Conservation (phyloP, 2,888 invertebrate genomes). For the Eurytoma californica region DNA sequence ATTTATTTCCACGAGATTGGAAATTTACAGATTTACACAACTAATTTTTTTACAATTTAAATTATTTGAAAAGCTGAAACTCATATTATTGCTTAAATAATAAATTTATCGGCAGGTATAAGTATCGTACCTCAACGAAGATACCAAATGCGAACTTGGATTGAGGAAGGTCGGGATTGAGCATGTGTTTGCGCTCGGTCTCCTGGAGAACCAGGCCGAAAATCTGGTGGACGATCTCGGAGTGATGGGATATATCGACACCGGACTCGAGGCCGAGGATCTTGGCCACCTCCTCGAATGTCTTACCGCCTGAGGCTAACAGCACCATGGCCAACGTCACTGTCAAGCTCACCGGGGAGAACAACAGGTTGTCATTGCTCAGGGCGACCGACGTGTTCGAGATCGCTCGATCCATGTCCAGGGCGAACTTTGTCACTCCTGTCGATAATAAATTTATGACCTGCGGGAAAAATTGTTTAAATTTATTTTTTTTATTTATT, state of each 20-base stretch:
- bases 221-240: constrained; percentile 78
- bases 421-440: constrained; percentile 67
- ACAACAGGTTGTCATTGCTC: constrained; percentile 77
- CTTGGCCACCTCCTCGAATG: constrained; percentile 81
- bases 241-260: constrained; percentile 72
- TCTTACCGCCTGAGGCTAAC: constrained; percentile 84
- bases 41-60: too few species aligned
- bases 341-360: constrained; percentile 85
- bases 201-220: constrained; percentile 77
- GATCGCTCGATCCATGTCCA: constrained; percentile 68
- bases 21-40: too few species aligned
- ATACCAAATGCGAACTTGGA: constrained; percentile 78
- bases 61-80: too few species aligned
- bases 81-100: too few species aligned
- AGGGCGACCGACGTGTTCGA: constrained; percentile 68
- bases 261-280: constrained; percentile 78
- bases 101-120: too few species aligned
- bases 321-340: constrained; percentile 83
- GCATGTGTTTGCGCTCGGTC: constrained; percentile 61
- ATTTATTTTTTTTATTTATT: neutral
- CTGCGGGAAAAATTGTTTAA: constrained; percentile 60
- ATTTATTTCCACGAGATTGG: too few species aligned
- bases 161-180: constrained; percentile 68
- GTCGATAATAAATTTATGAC: constrained; percentile 66
- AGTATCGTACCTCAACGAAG: constrained; percentile 78